Evolutionary conservation across 92 coral and sea anemone genomes (phyloP).

Genomic region (Diadumene lineata): DNA sequence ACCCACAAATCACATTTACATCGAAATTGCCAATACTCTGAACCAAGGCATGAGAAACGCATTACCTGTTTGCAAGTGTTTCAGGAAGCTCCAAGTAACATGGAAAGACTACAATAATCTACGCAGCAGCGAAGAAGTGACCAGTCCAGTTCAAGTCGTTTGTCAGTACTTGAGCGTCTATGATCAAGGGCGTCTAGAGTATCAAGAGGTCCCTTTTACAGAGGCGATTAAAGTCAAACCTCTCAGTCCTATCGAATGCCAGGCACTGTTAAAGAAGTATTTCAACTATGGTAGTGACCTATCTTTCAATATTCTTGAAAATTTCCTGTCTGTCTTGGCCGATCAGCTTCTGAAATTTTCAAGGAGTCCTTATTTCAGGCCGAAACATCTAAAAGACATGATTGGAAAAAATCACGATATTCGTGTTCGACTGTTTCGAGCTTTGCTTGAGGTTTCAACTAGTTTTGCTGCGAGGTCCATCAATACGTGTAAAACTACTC

Average conservation of each 20-base stretch:
- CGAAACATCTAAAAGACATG: slow-evolving; percentile 64
- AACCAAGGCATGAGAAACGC: slow-evolving; percentile 83
- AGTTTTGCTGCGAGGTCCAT: slow-evolving; percentile 95
- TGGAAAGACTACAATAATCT: slow-evolving; percentile 63
- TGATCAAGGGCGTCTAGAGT: slow-evolving; percentile 71
- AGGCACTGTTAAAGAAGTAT: slow-evolving; percentile 57
- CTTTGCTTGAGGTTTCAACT: slow-evolving; percentile 86
- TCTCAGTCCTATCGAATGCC: slow-evolving; percentile 50
- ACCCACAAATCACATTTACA: slow-evolving; percentile 64
- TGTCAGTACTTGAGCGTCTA: slow-evolving; percentile 81
- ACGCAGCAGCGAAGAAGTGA: slow-evolving; percentile 64
- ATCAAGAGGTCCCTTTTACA: slow-evolving; percentile 55
- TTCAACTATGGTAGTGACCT: slow-evolving; percentile 71
- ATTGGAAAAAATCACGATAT: slow-evolving; percentile 71
- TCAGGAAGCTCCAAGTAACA: slow-evolving; percentile 53
- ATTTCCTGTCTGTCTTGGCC: slow-evolving; percentile 82
- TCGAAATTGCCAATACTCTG: slow-evolving; percentile 93
- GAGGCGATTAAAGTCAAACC: slow-evolving; percentile 57
- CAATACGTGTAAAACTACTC: slow-evolving; percentile 62
- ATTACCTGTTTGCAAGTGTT: slow-evolving; percentile 79
- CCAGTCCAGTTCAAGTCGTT: slow-evolving; percentile 94
- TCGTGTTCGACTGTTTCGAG: slow-evolving; percentile 76
- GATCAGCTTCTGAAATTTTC: slow-evolving; percentile 92
- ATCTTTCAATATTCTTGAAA: slow-evolving; percentile 71
- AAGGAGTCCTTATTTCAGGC: slow-evolving; percentile 75